Evolutionary conservation across 1,140 invertebrate genomes (phyloP), one percentile per base, ranked within the genome.

Genomic region (Sweltsa coloradensis): DNA sequence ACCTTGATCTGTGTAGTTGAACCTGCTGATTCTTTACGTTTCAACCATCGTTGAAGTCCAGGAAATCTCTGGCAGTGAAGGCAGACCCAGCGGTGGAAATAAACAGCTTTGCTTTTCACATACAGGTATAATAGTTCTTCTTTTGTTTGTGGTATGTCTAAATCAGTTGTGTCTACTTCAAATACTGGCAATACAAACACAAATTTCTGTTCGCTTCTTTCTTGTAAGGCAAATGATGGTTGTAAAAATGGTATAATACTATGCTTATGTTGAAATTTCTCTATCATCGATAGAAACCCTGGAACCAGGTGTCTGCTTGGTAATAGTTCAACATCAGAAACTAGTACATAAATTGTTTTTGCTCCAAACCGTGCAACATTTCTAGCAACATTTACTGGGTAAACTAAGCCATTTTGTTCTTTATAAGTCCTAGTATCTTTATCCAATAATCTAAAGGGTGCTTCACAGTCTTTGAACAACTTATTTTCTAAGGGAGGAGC

Each of bases 61-160:
- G 84, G 84, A 61, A 88, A 87, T 51, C 75, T 74, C 59, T 88
- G 83, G 57, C 85, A 89, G 57, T 85, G 80, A 2, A 76, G 69
- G 58, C 85, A 88, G 0, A 81, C 65, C 49, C 62, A 66, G 22
- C 68, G 57, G 56, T 76, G 74, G 55, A 76, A 76, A 48, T 67
- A 64, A 39, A 74, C 60, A 2, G 72, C 73, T 34, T 62, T 55
- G 24, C 62, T 55, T 3, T 61, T 54, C 5, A 57, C 57, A 36
- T 70, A 59, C 50, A 73, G 61, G 21, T 60, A 45, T 46, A 69
- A 59, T 47, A 70, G 68, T 61, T 64, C 70, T 47, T 36, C 54
- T 63, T 79, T 84, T 47, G 67, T 76, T 24, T 60, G 63, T 0
- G 81, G 80, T 18, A 81, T 70, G 52, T 66, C 59, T 56, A 74